Evolutionary conservation across 2,888 invertebrate species (phyloP), one percentile per base, ranked within the genome.

Genomic region (Apodemia duryi): DNA sequence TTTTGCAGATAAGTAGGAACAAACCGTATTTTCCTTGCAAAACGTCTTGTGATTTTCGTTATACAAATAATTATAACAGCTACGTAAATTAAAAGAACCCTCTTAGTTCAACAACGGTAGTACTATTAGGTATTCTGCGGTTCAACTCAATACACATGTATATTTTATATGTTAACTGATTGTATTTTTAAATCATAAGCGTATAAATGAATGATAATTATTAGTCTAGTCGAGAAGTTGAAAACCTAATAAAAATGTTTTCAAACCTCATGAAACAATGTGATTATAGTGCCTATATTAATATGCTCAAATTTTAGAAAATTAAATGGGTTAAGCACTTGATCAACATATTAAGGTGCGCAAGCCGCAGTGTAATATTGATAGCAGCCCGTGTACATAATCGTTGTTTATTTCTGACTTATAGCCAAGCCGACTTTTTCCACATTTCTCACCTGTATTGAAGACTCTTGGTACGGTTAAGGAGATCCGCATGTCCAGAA

Each of bases 401-500:
- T 29, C 54, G 11, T 11, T 29, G 11, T 29, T 29, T 57, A 28
- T 28, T 60, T 21, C 6, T 11, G 54, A 13, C 46, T 46, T 49
- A 28, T 38, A 13, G n/a, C 28, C 28, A 10, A 57, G 11, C 29
- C 13, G 64, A 61, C 49, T 65, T 43, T 49, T 64, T 66, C 72
- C 70, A 74, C 77, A 73, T 5, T 13, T 85, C 93, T 93, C 94
- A 95, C 95, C 96, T 95, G 93, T 94, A 94, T 90, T 97, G 97
- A 77, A 97, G 93, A 92, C 95, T 96, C 94, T 96, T 97, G 85
- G 97, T 96, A 88, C 97, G 93, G 84, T 96, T 95, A 83, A 97
- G 94, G 86, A 97, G 95, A 91, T 97, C 97, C 73, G 97, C 96
- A 88, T 97, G 96, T 82, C 95, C 95, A 77, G 96, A 96, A 70